phyloP scores from a whole-genome alignment of 2,113 vertebrate genomes.

The Hypocryptadius cinnamomeus region DNA sequence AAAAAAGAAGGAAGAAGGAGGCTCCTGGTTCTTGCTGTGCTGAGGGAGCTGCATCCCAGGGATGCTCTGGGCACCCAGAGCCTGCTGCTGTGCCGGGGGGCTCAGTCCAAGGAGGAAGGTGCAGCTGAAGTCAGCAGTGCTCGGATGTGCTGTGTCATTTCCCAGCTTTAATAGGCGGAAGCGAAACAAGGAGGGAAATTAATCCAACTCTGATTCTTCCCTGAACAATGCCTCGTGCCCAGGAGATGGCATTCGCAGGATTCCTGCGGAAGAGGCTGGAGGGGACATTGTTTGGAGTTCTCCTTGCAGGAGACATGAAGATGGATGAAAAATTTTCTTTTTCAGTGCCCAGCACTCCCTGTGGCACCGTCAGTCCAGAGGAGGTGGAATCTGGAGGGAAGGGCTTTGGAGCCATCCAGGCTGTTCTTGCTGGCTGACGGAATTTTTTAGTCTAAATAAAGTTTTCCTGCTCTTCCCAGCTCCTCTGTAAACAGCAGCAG shows the following conservation, averaged over 20 bases:
- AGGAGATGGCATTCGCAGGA: neutral
- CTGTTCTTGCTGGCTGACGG: neutral
- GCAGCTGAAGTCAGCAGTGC: neutral
- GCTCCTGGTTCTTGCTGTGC: neutral
- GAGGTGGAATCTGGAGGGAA: neutral
- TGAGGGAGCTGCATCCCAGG: neutral
- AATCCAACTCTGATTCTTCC: neutral
- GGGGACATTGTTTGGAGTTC: neutral
- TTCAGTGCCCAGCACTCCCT: neutral
- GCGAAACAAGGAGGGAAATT: neutral
- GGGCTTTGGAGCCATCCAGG: neutral
- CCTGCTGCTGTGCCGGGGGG: accelerated
- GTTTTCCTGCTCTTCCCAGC: neutral
- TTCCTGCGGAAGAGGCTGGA: neutral
- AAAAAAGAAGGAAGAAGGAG: too few species aligned
- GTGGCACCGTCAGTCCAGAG: neutral
- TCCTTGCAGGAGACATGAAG: neutral
- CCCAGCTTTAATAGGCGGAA: constrained; percentile 4
- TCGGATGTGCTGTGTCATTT: neutral
- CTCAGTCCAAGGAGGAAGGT: neutral
- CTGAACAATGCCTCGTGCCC: neutral
- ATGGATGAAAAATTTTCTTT: neutral
- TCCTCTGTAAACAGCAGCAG: neutral
- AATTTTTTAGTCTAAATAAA: neutral
- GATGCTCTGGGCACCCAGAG: neutral